phyloP scores from a whole-genome alignment of 2,113 vertebrate genomes.

The Erythrocercus mccallii region DNA sequence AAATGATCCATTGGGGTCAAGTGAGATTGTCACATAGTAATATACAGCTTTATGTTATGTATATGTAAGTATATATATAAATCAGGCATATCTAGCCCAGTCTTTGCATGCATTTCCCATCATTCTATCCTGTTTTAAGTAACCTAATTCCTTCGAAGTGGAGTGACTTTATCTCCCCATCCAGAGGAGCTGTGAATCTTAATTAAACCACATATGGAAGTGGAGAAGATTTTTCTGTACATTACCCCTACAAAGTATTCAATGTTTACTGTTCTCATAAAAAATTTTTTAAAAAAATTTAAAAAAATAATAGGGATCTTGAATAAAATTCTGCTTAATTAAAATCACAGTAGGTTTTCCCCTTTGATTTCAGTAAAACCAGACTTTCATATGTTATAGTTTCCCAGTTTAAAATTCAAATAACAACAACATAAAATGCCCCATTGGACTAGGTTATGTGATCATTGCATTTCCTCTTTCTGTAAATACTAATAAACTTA shows the following conservation, averaged over 20 bases:
- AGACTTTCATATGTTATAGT: neutral
- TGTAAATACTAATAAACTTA: slow-evolving; percentile 1
- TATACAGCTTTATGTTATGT: neutral
- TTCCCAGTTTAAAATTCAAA: neutral
- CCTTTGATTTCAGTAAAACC: neutral
- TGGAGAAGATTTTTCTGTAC: neutral
- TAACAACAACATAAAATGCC: neutral
- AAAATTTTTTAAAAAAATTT: too few relatives aligned
- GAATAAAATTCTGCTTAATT: neutral
- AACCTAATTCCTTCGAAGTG: neutral
- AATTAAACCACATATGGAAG: neutral
- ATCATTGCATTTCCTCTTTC: neutral
- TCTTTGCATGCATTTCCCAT: neutral
- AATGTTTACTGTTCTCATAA: neutral
- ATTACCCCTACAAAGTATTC: neutral
- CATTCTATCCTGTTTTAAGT: neutral
- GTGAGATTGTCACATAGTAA: neutral
- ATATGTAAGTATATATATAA: neutral
- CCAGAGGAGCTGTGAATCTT: neutral
- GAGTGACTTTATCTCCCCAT: neutral
- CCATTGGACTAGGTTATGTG: neutral
- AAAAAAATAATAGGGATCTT: neutral
- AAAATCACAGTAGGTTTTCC: neutral
- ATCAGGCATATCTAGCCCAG: neutral
- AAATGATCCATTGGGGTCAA: neutral